Conservation (phyloP, 2,113 vertebrate genomes). For the Rhagologus leucostigma region DNA sequence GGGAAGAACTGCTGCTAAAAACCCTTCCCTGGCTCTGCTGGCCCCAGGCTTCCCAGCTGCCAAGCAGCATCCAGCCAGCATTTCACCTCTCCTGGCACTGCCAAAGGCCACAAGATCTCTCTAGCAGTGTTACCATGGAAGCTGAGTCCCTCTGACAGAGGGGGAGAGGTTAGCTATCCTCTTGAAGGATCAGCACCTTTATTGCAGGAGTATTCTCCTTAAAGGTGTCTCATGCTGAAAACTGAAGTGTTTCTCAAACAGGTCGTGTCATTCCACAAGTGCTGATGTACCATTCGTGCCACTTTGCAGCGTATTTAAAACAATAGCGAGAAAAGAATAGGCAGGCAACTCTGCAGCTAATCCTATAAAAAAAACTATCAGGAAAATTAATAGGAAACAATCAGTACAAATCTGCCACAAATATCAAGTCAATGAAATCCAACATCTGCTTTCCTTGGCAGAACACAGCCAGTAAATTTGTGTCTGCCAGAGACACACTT, state of each 20-base stretch:
- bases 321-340: background rate
- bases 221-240: background rate
- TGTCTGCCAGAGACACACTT: background rate
- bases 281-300: background rate
- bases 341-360: background rate
- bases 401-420: slow-evolving; percentile 27
- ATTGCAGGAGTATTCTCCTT: background rate
- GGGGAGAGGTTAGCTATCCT: background rate
- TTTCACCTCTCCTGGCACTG: background rate
- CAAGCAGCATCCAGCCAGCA: background rate
- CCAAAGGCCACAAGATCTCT: background rate
- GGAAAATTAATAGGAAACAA: slow-evolving; percentile 56
- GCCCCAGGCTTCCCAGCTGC: background rate
- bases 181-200: background rate
- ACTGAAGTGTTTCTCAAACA: background rate
- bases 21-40: background rate
- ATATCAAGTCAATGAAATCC: slow-evolving; percentile 34
- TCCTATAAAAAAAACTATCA: background rate
- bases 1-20: background rate
- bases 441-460: slow-evolving; percentile 59
- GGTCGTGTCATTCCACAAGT: background rate
- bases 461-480: background rate
- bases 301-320: background rate
- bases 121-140: background rate
- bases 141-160: background rate